Percentiles rank a stretch among this genome's conserved stretches.
phyloP scores from a whole-genome alignment of 64 coral and sea anemone genomes.

The Montipora efflorescens region DNA sequence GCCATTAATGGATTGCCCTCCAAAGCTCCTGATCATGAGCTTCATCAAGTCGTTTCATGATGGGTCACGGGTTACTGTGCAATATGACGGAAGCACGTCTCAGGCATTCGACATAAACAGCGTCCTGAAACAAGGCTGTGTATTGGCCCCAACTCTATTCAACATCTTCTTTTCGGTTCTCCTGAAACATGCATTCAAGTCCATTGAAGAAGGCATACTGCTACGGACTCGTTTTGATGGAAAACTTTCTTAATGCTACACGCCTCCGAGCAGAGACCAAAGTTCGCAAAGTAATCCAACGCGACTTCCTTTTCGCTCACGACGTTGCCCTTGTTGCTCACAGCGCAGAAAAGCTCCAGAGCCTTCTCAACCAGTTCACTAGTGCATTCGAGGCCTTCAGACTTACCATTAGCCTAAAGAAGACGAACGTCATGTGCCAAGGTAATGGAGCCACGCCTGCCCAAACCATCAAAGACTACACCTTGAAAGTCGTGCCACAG shows the following conservation, averaged over 20 bases:
- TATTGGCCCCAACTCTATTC: constrained; percentile 12
- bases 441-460: neutral
- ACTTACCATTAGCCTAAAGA: neutral
- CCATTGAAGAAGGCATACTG: no score
- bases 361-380: neutral
- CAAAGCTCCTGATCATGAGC: neutral
- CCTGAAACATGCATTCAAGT: no score
- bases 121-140: constrained; percentile 19
- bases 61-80: no score
- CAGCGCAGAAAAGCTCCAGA: neutral
- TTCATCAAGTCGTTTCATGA: neutral
- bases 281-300: neutral
- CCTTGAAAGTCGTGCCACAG: constrained; percentile 4
- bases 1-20: neutral
- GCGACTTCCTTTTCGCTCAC: neutral
- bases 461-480: constrained; percentile 6
- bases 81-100: neutral
- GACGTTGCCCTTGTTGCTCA: neutral
- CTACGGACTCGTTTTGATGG: neutral
- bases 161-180: neutral
- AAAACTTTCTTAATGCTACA: neutral
- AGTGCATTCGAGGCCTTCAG: neutral
- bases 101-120: constrained; percentile 1
- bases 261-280: neutral
- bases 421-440: neutral